Evolutionary conservation across 35 echinoderm and acorn worm genomes (phyloP), one percentile per base, ranked within the genome.

Genomic region (Anneissia japonica): DNA sequence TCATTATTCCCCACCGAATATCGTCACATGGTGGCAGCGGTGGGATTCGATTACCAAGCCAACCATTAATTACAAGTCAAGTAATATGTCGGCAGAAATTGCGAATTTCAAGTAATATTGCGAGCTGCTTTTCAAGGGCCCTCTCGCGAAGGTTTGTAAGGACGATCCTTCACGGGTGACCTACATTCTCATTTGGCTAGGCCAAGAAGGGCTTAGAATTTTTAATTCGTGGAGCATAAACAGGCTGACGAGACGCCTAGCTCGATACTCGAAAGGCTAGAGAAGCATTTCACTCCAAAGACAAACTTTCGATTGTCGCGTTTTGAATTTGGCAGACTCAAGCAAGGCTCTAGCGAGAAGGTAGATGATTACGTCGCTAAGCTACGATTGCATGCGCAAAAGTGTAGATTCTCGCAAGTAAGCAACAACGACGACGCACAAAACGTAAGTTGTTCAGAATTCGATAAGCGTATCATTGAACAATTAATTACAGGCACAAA

Each of bases 401-500:
- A 87, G 40, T 87, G 74, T 32, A 41, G 76, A 11, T 77, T 87
- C 33, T 30, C 38, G 29, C 76, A 88, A 43, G 4, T 14, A 6
- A 4, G 14, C 4, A 6, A 4, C 4, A 4, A 43, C 4, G 40
- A 43, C 40, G 40, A 43, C 40, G 40, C 4, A 4, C 4, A 43
- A 43, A 43, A 43, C 14, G 40, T 43, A 43, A 43, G 40, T 43
- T 43, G 40, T 30, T 37, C 78, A 29, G 85, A 79, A 34, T 35
- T 35, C 3, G 40, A 87, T 77, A 38, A 43, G 11, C 17, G 85
- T 3, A 12, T 87, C 2, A 14, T 87, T 6, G 85, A 87, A 34
- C 85, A 87, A 79, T 36, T 87, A 77, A 87, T 87, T 12, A 32
- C 36, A 45, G 85, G 90, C 30, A 83, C 84, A 0, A 35, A 39